Evolutionary conservation across 1,140 invertebrate species (phyloP), one percentile per base, ranked within the genome.

Genomic region (Rhagoletis pomonella): DNA sequence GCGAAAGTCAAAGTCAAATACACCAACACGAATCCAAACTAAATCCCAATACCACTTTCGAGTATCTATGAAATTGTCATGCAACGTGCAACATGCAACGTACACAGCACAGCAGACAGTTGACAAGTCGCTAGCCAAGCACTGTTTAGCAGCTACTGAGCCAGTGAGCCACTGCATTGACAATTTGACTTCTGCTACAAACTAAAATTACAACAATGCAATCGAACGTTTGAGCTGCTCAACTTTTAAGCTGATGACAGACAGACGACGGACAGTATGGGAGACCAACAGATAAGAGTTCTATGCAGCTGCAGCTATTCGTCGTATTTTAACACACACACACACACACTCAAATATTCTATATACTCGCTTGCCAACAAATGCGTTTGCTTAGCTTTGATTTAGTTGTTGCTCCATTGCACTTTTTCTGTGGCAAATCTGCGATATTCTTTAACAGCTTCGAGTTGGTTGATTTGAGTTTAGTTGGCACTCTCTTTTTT

Each of bases 41-140:
- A 29, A 29, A 29, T 29, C 39, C 44, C 44, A 77, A 47, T 77
- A 29, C 44, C 47, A 14, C n/a, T 39, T 50, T 2, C 29, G 42
- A 67, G 29, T n/a, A 17, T n/a, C n/a, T 29, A 29, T 39, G 65
- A 77, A 77, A 77, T 77, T 77, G 69, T 47, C 69, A 77, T 50
- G 44, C 69, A n/a, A n/a, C n/a, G n/a, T n/a, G n/a, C n/a, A n/a
- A n/a, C n/a, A n/a, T n/a, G n/a, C n/a, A 29, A 29, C 29, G 29
- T 29, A 29, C 44, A 77, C 69, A 77, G 29, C 47, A 44, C 69
- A 77, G n/a, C 69, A 50, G 44, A 77, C 69, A 47, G 44, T 47
- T 77, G 42, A 47, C 42, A 77, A 47, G 29, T 29, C 29, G 29
- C 29, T 29, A 29, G 29, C 29, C 29, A 29, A 29, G 29, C 29